Conservation (phyloP, 2,113 vertebrate genomes). For the Petrocephalus microphthalmus region DNA sequence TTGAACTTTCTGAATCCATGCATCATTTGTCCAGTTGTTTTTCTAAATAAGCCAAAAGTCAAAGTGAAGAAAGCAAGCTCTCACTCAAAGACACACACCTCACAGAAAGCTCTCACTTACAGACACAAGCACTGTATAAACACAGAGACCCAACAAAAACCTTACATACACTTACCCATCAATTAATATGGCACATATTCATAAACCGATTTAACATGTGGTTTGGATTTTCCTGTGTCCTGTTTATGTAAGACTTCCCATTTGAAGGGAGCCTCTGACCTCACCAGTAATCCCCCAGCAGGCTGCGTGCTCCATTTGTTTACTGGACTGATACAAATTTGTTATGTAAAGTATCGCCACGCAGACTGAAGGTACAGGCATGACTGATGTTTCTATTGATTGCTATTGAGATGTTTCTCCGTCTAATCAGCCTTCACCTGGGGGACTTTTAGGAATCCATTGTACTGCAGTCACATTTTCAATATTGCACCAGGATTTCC, state of each 20-base stretch:
- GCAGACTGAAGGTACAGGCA: too few relatives aligned
- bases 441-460: constrained; percentile 26
- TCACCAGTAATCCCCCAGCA: neutral
- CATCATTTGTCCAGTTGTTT: too few relatives aligned
- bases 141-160: neutral
- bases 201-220: neutral
- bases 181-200: neutral
- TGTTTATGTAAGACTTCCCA: neutral
- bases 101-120: neutral
- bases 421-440: constrained; percentile 15
- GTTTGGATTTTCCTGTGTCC: neutral
- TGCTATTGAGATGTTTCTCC: constrained; percentile 28
- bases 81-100: neutral
- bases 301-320: neutral
- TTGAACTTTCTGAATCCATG: too few relatives aligned
- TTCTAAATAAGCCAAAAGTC: too few relatives aligned
- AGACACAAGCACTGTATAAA: neutral
- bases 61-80: too few relatives aligned
- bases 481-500: constrained; percentile 24
- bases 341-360: neutral
- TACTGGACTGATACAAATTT: neutral
- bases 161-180: neutral
- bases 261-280: neutral
- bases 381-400: constrained; percentile 31
- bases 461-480: constrained; percentile 28